A percentile compares a stretch with the other conserved stretches of the same genome.
Evolutionary conservation across 2,888 invertebrate genomes (phyloP).

Genomic region (Dyspetes luteomarginatus): DNA sequence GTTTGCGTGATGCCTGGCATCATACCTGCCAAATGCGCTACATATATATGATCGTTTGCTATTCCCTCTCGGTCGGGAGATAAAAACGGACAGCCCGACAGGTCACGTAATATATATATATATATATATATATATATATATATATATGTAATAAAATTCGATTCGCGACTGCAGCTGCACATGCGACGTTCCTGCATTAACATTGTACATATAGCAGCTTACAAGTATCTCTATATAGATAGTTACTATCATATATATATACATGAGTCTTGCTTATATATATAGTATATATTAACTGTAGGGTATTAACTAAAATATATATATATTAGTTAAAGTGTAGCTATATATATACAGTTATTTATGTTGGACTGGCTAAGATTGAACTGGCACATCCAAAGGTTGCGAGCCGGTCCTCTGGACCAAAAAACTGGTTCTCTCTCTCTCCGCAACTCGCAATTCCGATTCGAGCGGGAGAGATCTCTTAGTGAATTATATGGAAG

Average conservation of each 20-base stretch:
- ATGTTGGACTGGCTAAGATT: slow-evolving; percentile 60
- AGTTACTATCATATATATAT: slow-evolving; percentile 19
- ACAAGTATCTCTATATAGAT: slow-evolving; percentile 24
- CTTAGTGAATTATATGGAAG: slow-evolving; percentile 63
- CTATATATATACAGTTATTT: slow-evolving; percentile 58
- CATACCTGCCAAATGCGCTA: slow-evolving; percentile 21
- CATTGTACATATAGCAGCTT: slow-evolving; percentile 37
- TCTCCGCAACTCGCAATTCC: slow-evolving; percentile 50
- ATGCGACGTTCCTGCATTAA: slow-evolving; percentile 29
- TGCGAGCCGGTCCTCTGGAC: slow-evolving; percentile 50
- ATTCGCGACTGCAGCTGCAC: slow-evolving; percentile 46
- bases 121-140: neutral
- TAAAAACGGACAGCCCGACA: slow-evolving; percentile 52
- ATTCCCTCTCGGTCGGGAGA: slow-evolving; percentile 25
- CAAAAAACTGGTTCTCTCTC: slow-evolving; percentile 63
- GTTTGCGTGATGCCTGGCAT: slow-evolving; percentile 8
- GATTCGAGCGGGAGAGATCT: slow-evolving; percentile 38
- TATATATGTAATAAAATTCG: slow-evolving; percentile 25
- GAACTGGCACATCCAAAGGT: slow-evolving; percentile 63
- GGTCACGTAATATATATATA: slow-evolving; percentile 36
- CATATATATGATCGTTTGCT: slow-evolving; percentile 29
- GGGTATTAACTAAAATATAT: slow-evolving; percentile 8
- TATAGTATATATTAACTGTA: neutral
- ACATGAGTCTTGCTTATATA: slow-evolving; percentile 15
- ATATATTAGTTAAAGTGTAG: slow-evolving; percentile 5